Conservation (phyloP, 2,888 invertebrate species). For the Tinea trinotella region DNA sequence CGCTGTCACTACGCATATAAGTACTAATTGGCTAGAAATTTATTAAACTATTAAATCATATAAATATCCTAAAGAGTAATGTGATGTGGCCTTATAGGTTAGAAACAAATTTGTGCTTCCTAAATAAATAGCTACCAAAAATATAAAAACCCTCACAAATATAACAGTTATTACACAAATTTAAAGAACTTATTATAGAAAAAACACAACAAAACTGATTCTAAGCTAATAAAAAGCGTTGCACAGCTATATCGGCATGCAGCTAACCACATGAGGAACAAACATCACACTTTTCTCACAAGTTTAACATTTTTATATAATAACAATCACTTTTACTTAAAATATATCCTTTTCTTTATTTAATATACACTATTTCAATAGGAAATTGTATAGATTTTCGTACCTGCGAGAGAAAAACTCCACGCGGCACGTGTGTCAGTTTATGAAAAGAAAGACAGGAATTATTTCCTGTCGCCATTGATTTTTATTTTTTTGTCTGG, state of each 20-base stretch:
- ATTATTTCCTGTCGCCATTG: conserved; percentile 59
- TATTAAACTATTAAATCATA: too few relatives aligned
- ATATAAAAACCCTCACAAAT: background rate
- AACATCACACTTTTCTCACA: conserved; percentile 37
- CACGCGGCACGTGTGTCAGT: conserved; percentile 73
- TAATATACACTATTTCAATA: conserved; percentile 27
- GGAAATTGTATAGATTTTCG: conserved; percentile 42
- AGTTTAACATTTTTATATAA: conserved; percentile 14
- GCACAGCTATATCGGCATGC: conserved; percentile 7
- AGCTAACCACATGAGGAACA: conserved; percentile 14
- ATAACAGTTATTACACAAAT: background rate
- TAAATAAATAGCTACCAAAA: too few relatives aligned
- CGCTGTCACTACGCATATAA: too few relatives aligned
- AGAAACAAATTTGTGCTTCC: too few relatives aligned
- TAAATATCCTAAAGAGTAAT: too few relatives aligned
- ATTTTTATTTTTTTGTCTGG: conserved; percentile 35
- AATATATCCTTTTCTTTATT: background rate
- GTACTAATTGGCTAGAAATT: too few relatives aligned
- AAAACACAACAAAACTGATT: background rate
- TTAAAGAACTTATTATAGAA: background rate
- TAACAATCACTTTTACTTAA: background rate
- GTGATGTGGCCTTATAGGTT: too few relatives aligned
- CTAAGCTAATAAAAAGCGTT: background rate
- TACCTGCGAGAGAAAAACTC: conserved; percentile 68
- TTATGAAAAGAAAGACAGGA: conserved; percentile 59